Evolutionary conservation across 2,797 vertebrate species (phyloP), one percentile per base, ranked within the genome.

Genomic region (Pangasius sanitwongsei): DNA sequence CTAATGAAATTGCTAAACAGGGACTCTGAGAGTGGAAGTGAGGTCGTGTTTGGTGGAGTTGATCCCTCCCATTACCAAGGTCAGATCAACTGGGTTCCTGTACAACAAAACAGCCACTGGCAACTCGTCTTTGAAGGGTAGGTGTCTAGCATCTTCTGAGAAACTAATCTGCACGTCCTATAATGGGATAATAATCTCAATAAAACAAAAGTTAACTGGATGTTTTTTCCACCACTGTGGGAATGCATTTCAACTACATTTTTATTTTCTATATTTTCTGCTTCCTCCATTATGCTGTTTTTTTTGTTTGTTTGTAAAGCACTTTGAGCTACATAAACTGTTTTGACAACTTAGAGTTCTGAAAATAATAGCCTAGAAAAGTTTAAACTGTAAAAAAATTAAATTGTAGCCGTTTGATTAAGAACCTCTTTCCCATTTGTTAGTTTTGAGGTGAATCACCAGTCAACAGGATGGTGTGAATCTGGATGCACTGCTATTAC

Each of bases 401-500:
- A 34, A 48, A 77, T 16, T 50, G 44, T n/a, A 48, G 0, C 25
- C 28, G 4, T 50, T 48, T 77, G 50, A n/a, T 31, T 20, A 74
- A 41, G 20, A 72, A 75, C 18, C 6, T 61, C 0, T 48, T 48
- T 31, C 28, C 25, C 23, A 28, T 0, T 82, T 74, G 34, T 16
- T 88, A 97, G 96, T 72, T 96, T 97, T 89, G 87, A 91, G 37
- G 67, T 96, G 0, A 93, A 94, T 65, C 87, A 92, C n/a, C 77
- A 94, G 0, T 57, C 3, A 3, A 94, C 90, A 0, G 90, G 90
- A 75, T 96, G 92, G 93, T 96, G 95, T 89, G 92, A 88, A 28
- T 41, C 92, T 72, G 96, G 95, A 89, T 97, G 96, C 90, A 95
- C 96, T 84, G 96, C 92, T 86, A 94, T 96, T 2, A 95, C 96